These are phyloP conservation scores for Halcyon malimbica DNA, from an alignment of 2,113 vertebrate genomes.

Conservation along the genomic window DNA sequence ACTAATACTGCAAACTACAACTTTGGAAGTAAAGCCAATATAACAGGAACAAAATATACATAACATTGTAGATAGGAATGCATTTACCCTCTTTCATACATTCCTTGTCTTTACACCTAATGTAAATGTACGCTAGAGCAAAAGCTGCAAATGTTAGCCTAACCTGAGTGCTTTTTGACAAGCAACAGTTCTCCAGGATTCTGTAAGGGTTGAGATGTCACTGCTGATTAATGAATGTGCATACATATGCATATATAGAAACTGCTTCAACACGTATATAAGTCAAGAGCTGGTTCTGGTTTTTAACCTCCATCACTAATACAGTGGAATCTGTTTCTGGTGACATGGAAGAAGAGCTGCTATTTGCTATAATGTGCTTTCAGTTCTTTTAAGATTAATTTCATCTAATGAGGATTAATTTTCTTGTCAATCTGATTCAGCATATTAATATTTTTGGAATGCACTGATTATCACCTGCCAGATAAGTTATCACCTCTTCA, in stretches of 20 bases:
- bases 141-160: slow-evolving; percentile 67
- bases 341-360: slow-evolving; percentile 5
- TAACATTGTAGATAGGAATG: slow-evolving; percentile 75
- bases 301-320: slow-evolving; percentile 2
- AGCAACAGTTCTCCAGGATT: slow-evolving; percentile 74
- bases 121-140: slow-evolving; percentile 71
- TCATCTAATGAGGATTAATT: slow-evolving; percentile 47
- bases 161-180: slow-evolving; percentile 73
- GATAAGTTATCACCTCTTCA: not conserved
- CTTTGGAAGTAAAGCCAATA: slow-evolving; percentile 82
- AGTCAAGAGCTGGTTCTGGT: slow-evolving; percentile 14
- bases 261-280: slow-evolving; percentile 54
- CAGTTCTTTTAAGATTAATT: slow-evolving; percentile 41
- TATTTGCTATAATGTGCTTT: not conserved
- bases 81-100: slow-evolving; percentile 74
- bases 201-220: slow-evolving; percentile 69
- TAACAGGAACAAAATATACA: slow-evolving; percentile 83
- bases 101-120: slow-evolving; percentile 76
- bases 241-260: slow-evolving; percentile 65
- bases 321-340: slow-evolving; percentile 5
- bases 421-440: slow-evolving; percentile 36
- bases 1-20: slow-evolving; percentile 81
- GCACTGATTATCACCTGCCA: slow-evolving; percentile 37
- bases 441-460: slow-evolving; percentile 29
- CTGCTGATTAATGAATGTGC: slow-evolving; percentile 37